A percentile compares a stretch with the other conserved stretches of the same genome.
phyloP scores from a whole-genome alignment of 2,797 vertebrate genomes.

The Hybognathus amarus region DNA sequence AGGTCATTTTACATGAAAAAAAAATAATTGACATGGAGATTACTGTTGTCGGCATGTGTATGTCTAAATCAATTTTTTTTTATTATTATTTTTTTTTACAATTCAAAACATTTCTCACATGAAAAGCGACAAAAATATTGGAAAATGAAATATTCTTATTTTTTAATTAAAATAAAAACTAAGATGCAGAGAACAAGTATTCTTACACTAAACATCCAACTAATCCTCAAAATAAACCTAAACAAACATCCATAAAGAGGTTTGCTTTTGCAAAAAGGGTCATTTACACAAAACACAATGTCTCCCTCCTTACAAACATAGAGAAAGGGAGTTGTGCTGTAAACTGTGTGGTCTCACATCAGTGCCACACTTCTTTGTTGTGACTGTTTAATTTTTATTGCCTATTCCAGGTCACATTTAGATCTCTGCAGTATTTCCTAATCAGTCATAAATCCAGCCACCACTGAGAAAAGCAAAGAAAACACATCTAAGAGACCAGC shows the following conservation, averaged over 20 bases:
- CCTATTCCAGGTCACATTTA: conserved; percentile 36
- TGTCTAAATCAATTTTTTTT: background rate
- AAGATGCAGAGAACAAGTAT: background rate
- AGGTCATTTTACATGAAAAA: background rate
- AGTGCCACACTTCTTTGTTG: conserved; percentile 45
- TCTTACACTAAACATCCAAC: conserved; percentile 37
- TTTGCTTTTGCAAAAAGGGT: conserved; percentile 75
- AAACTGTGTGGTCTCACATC: conserved; percentile 51
- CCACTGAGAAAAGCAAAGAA: conserved; percentile 40
- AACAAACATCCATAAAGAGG: conserved; percentile 65
- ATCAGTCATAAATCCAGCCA: conserved; percentile 49
- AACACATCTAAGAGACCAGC: conserved; percentile 27
- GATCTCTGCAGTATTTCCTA: conserved; percentile 35
- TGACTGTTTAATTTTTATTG: conserved; percentile 53
- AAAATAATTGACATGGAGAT: background rate
- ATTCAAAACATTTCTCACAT: background rate
- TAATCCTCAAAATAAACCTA: conserved; percentile 58
- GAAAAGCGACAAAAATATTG: background rate
- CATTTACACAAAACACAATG: conserved; percentile 68
- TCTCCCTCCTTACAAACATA: conserved; percentile 57
- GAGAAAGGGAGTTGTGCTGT: conserved; percentile 35
- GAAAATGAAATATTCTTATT: background rate
- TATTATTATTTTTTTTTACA: background rate
- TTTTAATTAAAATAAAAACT: background rate
- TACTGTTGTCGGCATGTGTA: background rate